Evolutionary conservation across 2,888 invertebrate species (phyloP).

Genomic region (Lasioglossum malachurum): DNA sequence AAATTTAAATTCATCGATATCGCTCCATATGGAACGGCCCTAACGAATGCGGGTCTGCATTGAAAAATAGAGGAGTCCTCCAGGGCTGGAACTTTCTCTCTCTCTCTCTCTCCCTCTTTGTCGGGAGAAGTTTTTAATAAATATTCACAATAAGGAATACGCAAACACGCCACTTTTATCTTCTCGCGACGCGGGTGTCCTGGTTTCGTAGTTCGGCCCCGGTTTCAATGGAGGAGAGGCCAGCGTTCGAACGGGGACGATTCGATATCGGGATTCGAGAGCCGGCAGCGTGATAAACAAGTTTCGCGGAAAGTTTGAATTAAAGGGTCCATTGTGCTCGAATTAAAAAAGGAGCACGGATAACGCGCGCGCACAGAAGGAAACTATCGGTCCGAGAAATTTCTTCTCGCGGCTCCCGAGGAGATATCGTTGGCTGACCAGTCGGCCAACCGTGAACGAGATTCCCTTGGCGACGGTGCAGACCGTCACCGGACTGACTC

Average conservation of each 20-base stretch:
- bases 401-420: background rate
- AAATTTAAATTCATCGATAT: background rate
- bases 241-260: background rate
- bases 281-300: slow-evolving; percentile 9
- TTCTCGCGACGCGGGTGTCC: background rate
- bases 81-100: background rate
- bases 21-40: background rate
- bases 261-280: background rate
- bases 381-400: background rate
- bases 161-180: slow-evolving; percentile 10
- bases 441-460: background rate
- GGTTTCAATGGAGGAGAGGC: background rate
- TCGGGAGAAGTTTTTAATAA: background rate
- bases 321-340: background rate
- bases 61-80: background rate
- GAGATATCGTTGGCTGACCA: background rate
- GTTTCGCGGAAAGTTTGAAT: slow-evolving; percentile 16
- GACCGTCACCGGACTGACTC: background rate
- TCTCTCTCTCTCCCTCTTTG: background rate
- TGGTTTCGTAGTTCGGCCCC: slow-evolving; percentile 6
- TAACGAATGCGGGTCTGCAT: background rate
- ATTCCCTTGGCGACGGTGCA: background rate
- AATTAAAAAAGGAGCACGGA: background rate
- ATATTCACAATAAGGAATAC: slow-evolving; percentile 7
- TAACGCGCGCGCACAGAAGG: background rate